Evolutionary conservation across 2,113 vertebrate genomes (phyloP), one percentile per base, ranked within the genome.

Genomic region (Gymnarchus niloticus): DNA sequence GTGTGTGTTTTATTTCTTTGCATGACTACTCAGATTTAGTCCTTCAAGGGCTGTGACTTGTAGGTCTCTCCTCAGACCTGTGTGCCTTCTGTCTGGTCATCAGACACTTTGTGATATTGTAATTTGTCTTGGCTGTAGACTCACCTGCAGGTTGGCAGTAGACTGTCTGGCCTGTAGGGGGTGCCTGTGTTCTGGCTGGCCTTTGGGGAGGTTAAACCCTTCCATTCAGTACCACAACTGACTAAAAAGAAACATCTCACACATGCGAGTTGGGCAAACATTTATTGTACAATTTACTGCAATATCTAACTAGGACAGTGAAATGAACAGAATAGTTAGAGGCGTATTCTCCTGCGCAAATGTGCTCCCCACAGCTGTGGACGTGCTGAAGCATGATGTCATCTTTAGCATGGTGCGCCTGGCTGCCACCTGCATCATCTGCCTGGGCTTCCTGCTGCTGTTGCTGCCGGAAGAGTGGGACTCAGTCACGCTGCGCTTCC

Each of bases 401-500:
- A 98, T 99, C 92, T 99, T 99, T 94, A 99, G 97, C 0, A 95
- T 97, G 0, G 98, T 99, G 88, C 94, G 98, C 14, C 90, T 99
- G 91, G 95, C 97, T 8, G 98, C 98, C 59, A 99, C 97, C 88
- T 95, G 96, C 92, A 96, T 98, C 90, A 99, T 99, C 90, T 98
- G 97, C 92, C 89, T 98, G 3, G 98, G 97, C 0, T 99, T 99
- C 91, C 92, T 99, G 89, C 95, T 99, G 25, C 94, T 99, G 95
- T 93, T 99, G 59, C 93, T 99, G 80, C 98, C 98, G 0, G 98
- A 99, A 88, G 97, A 99, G 89, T 99, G 98, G 98, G 98, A 99
- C 82, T 96, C 98, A 14, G 96, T 98, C 81, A 99, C 97, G 0
- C 93, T 99, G 91, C 94, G 96, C 78, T 98, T 99, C 93, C 95